Conservation (phyloP, 2,113 vertebrate genomes). For the Gallinago paraguaiae region DNA sequence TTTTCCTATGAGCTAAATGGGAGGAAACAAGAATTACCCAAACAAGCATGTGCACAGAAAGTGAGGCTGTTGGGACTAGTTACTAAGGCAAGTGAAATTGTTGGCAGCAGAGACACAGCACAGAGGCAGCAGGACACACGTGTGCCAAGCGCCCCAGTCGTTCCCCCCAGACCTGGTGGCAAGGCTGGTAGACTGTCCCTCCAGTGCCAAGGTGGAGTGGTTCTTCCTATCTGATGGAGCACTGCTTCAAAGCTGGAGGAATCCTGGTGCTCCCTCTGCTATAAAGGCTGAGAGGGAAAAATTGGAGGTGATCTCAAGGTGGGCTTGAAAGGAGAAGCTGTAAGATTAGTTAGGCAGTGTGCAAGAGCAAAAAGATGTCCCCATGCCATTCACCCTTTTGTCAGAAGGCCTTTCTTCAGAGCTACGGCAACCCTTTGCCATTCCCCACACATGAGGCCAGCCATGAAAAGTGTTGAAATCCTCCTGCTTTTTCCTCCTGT, state of each 20-base stretch:
- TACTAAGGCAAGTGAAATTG: conserved; percentile 64
- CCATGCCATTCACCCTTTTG: background rate
- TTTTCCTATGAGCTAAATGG: conserved; percentile 71
- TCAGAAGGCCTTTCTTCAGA: background rate
- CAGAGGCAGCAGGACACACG: conserved; percentile 24
- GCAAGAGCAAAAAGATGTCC: background rate
- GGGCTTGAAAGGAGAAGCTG: background rate
- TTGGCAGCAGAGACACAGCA: conserved; percentile 21
- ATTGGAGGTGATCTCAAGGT: background rate
- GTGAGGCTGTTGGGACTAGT: conserved; percentile 58
- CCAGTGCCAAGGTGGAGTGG: background rate
- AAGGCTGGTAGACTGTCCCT: background rate
- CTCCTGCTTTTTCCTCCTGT: background rate
- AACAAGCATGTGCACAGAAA: conserved; percentile 47
- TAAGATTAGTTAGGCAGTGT: background rate
- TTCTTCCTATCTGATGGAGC: background rate
- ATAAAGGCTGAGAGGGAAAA: background rate
- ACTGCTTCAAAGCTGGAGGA: background rate
- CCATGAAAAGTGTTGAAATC: background rate
- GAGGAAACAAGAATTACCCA: conserved; percentile 78
- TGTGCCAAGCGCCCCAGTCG: background rate
- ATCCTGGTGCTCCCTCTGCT: background rate
- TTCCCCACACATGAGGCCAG: background rate
- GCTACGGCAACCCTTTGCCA: background rate
- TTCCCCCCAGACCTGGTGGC: background rate